Base-by-base conservation (phyloP, 2,113 vertebrate genomes). In the Vicugna pacos region DNA sequence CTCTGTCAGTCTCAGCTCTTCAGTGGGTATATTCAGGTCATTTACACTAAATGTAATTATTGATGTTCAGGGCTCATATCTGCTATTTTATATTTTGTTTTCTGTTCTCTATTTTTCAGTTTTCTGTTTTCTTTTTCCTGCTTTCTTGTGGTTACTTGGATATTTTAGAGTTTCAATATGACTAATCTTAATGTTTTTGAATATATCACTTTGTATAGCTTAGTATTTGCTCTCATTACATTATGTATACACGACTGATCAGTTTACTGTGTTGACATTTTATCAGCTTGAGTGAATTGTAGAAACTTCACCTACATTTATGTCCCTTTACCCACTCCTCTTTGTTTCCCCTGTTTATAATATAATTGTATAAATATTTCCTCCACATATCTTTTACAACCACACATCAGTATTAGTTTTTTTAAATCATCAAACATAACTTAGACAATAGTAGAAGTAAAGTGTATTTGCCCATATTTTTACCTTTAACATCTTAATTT, bases 21-120 rank as follows among this genome's bases (percentile, higher is more conserved):
- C 19, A 42, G 1, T 81, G 88, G 19, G 3, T 89, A 5, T 72
- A 72, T 81, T 89, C 72, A 93, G 35, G 35, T 19, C 42, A 80
- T 52, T 62, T 88, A 32, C 0, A 22, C 50, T 85, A 76, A 65
- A 93, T 17, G 22, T 87, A 87, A 64, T 81, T 64, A 65, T 65
- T 75, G 11, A 30, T 73, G 81, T 73, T 82, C 75, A 72, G 50
- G 17, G 22, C 35, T 89, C 82, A 65, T 52, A 56, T 73, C 28
- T 75, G 19, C 32, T 52, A 62, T 72, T 88, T 79, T 88, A 28
- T 62, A 80, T 70, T 93, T 93, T 87, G 42, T 88, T 69, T 67
- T 62, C 12, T 60, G 8, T 87, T 58, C 8, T 69, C 22, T 89
- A 3, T 58, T 32, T 67, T 60, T 50, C 46, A 17, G 11, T 58